These are phyloP conservation scores for Gnatocerus cornutus DNA, from an alignment of 2,888 invertebrate species.

Conservation along the genomic window DNA sequence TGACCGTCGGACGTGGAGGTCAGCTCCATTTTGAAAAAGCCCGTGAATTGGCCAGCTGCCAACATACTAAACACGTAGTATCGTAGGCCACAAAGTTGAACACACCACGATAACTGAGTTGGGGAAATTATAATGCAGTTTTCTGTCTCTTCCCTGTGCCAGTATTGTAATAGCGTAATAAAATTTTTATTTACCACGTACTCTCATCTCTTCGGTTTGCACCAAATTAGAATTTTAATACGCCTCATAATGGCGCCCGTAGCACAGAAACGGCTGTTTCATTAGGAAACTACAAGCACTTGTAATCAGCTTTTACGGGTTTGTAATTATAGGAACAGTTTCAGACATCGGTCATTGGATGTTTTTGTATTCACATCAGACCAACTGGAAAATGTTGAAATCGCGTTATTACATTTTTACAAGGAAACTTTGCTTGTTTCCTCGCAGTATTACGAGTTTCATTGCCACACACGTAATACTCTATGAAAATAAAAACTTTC, in stretches of 20 bases:
- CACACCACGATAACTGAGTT: constrained; percentile 29
- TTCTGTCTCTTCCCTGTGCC: constrained; percentile 21
- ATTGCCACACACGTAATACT: constrained; percentile 38
- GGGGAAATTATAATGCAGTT: constrained; percentile 35
- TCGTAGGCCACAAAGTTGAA: constrained; percentile 31
- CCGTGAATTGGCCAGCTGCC: constrained; percentile 32
- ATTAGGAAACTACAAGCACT: constrained; percentile 18
- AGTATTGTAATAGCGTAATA: constrained; percentile 22
- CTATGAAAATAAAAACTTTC: constrained; percentile 40
- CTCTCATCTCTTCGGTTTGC: neutral
- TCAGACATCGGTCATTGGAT: neutral
- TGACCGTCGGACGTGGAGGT: no score
- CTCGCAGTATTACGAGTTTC: constrained; percentile 36
- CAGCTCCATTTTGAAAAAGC: constrained; percentile 4
- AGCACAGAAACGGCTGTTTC: neutral
- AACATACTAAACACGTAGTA: constrained; percentile 38
- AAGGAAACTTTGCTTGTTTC: constrained; percentile 38
- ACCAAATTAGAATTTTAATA: constrained; percentile 1
- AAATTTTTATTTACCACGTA: constrained; percentile 13
- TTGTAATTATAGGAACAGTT: constrained; percentile 22
- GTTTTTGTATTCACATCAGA: constrained; percentile 22
- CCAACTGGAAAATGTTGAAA: constrained; percentile 25
- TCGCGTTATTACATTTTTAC: constrained; percentile 39
- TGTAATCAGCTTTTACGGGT: constrained; percentile 23
- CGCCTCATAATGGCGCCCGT: neutral